A percentile compares a stretch with the other conserved stretches of the same genome.
Conservation (phyloP, 1,140 invertebrate species). For the Euura saliciscinereae region DNA sequence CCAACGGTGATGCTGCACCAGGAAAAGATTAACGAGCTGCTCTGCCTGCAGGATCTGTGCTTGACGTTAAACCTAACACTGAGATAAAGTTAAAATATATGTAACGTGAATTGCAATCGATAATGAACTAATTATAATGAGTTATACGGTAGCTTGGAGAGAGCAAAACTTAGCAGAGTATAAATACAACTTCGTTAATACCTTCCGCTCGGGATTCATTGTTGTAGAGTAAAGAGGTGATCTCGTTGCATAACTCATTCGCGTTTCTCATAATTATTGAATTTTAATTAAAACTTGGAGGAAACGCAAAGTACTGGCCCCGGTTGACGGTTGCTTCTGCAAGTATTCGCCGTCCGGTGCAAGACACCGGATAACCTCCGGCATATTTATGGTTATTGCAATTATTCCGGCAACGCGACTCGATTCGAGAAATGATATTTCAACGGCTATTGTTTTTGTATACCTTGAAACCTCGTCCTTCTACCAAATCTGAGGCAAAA, state of each 20-base stretch:
- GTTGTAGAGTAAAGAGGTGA: neutral
- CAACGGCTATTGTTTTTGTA: too few species aligned
- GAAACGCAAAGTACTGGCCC: neutral
- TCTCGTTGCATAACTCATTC: neutral
- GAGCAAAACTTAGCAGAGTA: neutral
- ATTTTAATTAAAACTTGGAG: neutral
- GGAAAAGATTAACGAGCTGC: too few species aligned
- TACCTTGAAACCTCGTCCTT: too few species aligned
- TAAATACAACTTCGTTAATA: too few species aligned
- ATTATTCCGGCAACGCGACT: neutral
- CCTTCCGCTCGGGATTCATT: too few species aligned
- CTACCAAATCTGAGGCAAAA: too few species aligned
- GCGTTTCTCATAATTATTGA: constrained; percentile 3
- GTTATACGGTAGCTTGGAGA: neutral
- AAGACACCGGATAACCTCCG: neutral
- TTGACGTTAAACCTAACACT: too few species aligned
- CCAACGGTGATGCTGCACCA: too few species aligned
- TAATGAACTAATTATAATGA: neutral
- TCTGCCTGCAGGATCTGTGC: too few species aligned
- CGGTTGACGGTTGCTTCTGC: neutral
- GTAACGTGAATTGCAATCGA: neutral
- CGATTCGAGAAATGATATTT: too few species aligned
- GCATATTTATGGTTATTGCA: neutral
- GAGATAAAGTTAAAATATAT: neutral
- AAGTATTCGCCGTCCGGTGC: neutral